Percentiles rank a stretch among this genome's conserved stretches.
phyloP scores from a whole-genome alignment of 2,888 invertebrate species.

The Heliconius aoede region DNA sequence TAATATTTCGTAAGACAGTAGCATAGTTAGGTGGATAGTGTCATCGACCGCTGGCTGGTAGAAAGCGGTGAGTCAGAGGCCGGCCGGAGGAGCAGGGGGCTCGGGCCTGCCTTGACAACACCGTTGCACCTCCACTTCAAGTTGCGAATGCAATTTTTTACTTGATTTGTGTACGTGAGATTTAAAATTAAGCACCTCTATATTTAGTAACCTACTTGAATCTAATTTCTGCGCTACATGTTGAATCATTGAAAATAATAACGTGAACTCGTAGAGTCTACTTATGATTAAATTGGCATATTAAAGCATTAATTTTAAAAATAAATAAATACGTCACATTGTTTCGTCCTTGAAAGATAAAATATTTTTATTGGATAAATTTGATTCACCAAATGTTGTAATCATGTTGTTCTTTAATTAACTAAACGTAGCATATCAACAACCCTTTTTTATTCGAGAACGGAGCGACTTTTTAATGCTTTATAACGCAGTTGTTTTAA shows the following conservation, averaged over 20 bases:
- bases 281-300: background rate
- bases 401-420: background rate
- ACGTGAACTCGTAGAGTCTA: too few relatives aligned
- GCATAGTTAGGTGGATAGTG: constrained; percentile 60
- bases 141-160: background rate
- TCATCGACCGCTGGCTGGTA: constrained; percentile 65
- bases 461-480: background rate
- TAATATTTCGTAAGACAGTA: constrained; percentile 46
- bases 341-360: background rate
- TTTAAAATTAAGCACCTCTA: too few relatives aligned
- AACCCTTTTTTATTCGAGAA: background rate
- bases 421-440: background rate
- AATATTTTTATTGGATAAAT: background rate
- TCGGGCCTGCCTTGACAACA: constrained; percentile 60
- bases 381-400: background rate
- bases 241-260: background rate
- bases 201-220: background rate
- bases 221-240: background rate
- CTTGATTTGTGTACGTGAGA: background rate
- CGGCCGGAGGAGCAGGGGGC: constrained; percentile 52
- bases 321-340: background rate
- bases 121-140: constrained; percentile 21
- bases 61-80: constrained; percentile 59
- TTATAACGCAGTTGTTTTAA: too few relatives aligned
- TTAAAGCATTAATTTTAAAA: background rate